phyloP scores from a whole-genome alignment of 2,888 invertebrate genomes.

The Drosophila prostipennis region DNA sequence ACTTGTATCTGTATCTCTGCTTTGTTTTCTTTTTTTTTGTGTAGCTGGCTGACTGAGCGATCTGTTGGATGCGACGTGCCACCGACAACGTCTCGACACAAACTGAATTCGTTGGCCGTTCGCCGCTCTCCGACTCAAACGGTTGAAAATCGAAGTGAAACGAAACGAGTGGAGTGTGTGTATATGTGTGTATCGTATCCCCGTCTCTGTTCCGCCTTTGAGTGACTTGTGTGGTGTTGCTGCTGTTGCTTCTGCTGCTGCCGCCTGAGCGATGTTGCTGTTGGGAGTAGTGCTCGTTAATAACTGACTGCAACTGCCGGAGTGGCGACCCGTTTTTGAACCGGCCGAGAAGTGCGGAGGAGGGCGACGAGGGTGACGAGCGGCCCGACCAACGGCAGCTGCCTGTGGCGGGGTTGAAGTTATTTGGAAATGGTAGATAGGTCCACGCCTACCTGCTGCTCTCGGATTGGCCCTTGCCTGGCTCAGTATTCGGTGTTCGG shows the following conservation, averaged over 20 bases:
- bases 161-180: conserved; percentile 44
- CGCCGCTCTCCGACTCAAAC: conserved; percentile 80
- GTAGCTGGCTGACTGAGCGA: conserved; percentile 54
- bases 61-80: conserved; percentile 67
- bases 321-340: conserved; percentile 82
- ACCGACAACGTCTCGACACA: conserved; percentile 79
- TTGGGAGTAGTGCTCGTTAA: conserved; percentile 82
- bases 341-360: conserved; percentile 42
- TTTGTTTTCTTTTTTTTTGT: conserved; percentile 31
- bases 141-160: conserved; percentile 61
- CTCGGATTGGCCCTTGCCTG: conserved; percentile 63
- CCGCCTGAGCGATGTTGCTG: conserved; percentile 60
- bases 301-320: conserved; percentile 82
- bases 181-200: conserved; percentile 31
- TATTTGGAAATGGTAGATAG: conserved; percentile 80
- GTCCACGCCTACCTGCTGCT: conserved; percentile 79
- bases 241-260: conserved; percentile 29
- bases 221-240: conserved; percentile 74
- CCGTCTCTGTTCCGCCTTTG: conserved; percentile 40
- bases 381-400: conserved; percentile 27
- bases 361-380: conserved; percentile 3
- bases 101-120: conserved; percentile 75
- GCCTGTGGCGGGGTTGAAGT: conserved; percentile 71
- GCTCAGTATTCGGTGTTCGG: not conserved
- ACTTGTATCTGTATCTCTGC: conserved; percentile 1